These are phyloP conservation scores for Erpobdella octoculata DNA, from an alignment of 2,888 invertebrate genomes.

Conservation along the genomic window DNA sequence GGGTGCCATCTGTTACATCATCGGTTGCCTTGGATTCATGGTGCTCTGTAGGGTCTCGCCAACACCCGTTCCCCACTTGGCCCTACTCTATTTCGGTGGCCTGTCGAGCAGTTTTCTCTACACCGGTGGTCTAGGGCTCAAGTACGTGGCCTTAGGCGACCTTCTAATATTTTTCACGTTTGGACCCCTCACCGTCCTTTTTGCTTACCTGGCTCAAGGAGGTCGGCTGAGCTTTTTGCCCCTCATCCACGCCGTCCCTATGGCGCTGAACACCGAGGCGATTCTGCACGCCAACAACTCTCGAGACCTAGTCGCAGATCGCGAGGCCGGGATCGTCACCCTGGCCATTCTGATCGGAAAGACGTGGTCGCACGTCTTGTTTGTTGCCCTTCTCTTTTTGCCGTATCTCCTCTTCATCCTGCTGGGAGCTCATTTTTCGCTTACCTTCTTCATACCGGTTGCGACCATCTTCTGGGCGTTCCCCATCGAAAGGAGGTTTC, in stretches of 20 bases:
- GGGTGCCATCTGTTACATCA: slow-evolving; percentile 76
- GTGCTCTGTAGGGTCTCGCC: slow-evolving; percentile 70
- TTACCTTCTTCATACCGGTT: slow-evolving; percentile 80
- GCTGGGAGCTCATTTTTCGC: slow-evolving; percentile 71
- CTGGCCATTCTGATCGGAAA: slow-evolving; percentile 85
- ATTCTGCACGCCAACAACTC: slow-evolving; percentile 91
- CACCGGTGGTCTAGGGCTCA: slow-evolving; percentile 87
- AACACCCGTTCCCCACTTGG: slow-evolving; percentile 86
- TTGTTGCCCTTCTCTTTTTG: slow-evolving; percentile 77
- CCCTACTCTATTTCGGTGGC: slow-evolving; percentile 87
- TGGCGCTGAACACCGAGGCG: slow-evolving; percentile 87
- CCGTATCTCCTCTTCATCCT: slow-evolving; percentile 75
- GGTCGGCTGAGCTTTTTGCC: slow-evolving; percentile 79
- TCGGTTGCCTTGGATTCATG: slow-evolving; percentile 77
- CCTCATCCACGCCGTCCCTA: slow-evolving; percentile 82
- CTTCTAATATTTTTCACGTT: slow-evolving; percentile 82
- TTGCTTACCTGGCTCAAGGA: slow-evolving; percentile 84
- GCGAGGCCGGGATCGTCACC: slow-evolving; percentile 82
- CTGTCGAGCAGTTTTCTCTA: slow-evolving; percentile 89
- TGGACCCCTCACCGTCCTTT: slow-evolving; percentile 85
- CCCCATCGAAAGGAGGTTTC: slow-evolving; percentile 77
- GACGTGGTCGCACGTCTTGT: slow-evolving; percentile 80
- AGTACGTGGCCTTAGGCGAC: slow-evolving; percentile 89
- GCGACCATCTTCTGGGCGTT: slow-evolving; percentile 80
- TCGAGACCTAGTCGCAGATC: slow-evolving; percentile 78